Base-by-base conservation (phyloP, 2,888 invertebrate genomes). In the Dioctria linearis region DNA sequence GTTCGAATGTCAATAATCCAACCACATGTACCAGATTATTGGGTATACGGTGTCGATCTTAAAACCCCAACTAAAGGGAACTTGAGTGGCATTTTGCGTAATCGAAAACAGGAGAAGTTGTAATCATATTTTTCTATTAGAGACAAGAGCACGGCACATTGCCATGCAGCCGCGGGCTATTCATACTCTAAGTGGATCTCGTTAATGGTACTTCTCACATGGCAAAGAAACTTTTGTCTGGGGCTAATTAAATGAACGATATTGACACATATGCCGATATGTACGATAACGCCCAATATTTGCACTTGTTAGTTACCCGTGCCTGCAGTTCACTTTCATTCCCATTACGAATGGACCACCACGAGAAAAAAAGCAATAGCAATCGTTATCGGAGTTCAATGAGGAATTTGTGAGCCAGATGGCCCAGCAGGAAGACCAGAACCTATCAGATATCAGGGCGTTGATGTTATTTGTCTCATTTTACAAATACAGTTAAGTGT, bases 11-110 rank as follows among this genome's bases (percentile, higher is more conserved):
- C 82, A 82, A 83, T 84, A 83, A 84, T 83, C 82, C 82, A 82
- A 83, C 84, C 84, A 84, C 84, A 84, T 84, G 84, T 82, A 82
- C 79, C 66, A 81, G 83, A 84, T 84, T 84, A 84, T 82, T 81
- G 81, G 63, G 43, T 25, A 63, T 80, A 78, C 80, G 76, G 75
- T 80, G 65, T 83, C 80, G 61, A 63, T 73, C 79, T 78, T 73
- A 65, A 67, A 46, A 54, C 49, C 67, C 54, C 54, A 63, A 43
- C 9, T 25, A 25, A 9, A 59, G 79, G 37, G 69, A 37, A 46
- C 71, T 63, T 69, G 65, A 71, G 79, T 59, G 63, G 71, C 71
- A 51, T 71, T 61, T 79, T 79, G 51, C 51, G 63, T 63, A 71
- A 71, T 63, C 69, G 71, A 65, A 67, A 69, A 67, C 69, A n/a